Evolutionary conservation across 2,113 vertebrate species (phyloP), one percentile per base, ranked within the genome.

Genomic region (Circaetus cinerascens): DNA sequence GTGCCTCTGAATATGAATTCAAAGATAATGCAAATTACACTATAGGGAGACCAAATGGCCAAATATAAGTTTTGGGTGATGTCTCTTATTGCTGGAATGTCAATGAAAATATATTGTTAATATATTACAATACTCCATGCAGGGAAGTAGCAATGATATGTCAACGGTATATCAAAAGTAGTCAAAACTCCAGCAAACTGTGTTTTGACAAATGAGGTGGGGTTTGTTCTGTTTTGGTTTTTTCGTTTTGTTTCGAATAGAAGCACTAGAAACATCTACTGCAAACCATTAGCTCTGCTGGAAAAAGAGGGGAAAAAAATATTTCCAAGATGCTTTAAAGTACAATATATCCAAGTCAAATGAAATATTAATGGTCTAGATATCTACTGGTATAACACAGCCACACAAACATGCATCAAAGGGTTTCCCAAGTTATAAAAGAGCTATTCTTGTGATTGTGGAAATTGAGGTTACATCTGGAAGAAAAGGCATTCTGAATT

Each of bases 331-430:
- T 77, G 9, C 38, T 90, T 93, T 90, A 86, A 94, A 83, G 13
- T 77, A 56, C 6, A 22, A 17, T 67, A 25, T 86, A 62, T 78
- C 59, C 26, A 73, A 93, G 41, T 86, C 36, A 86, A 93, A 86
- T 83, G 3, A 93, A 95, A 89, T 96, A 83, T 92, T 93, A 91
- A 87, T 93, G 64, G 27, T 48, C 40, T 76, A 64, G 68, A 53
- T 81, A 38, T 64, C 69, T 94, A 25, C 40, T 85, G 45, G 45
- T 94, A 22, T 81, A 82, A 82, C 32, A 48, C 30, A 89, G 78
- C 73, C 41, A 69, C 51, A 75, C 51, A 88, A 94, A 88, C 25
- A 86, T n/a, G 45, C 82, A 94, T 96, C 76, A 95, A 79, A 96
- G 57, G 8, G 29, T 76, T 91, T 93, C 80, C 78, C 51, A 40